These are phyloP conservation scores for Bombycilla garrulus DNA, from an alignment of 2,113 vertebrate genomes.

Conservation along the genomic window DNA sequence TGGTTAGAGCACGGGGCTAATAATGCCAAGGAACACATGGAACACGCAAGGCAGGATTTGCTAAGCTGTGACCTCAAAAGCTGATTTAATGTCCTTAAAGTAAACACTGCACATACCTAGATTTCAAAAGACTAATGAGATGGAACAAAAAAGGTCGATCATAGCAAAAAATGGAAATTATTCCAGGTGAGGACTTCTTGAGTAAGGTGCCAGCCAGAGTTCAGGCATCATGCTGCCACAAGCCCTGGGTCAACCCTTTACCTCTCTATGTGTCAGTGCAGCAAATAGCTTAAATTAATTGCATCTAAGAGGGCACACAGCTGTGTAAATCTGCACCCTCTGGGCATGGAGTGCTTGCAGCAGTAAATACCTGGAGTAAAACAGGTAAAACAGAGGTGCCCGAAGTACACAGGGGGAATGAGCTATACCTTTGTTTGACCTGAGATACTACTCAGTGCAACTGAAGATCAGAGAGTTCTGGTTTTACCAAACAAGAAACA, in stretches of 20 bases:
- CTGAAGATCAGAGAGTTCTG: not conserved
- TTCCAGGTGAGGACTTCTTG: not conserved
- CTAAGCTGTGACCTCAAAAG: not conserved
- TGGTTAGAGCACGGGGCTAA: not conserved
- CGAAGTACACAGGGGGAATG: not conserved
- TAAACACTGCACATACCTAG: not conserved
- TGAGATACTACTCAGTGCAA: not conserved
- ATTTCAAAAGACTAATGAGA: not conserved
- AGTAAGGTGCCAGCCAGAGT: not conserved
- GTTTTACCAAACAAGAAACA: not conserved
- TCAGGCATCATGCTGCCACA: not conserved
- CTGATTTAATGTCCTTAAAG: not conserved
- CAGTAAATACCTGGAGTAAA: not conserved
- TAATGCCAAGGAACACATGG: not conserved
- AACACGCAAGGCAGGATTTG: not conserved
- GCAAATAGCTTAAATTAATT: not conserved
- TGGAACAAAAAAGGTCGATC: not conserved
- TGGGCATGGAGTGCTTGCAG: not conserved
- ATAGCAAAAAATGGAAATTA: not conserved
- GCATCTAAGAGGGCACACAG: not conserved
- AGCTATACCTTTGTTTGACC: not conserved
- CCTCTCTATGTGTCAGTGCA: not conserved
- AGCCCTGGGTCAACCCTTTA: not conserved
- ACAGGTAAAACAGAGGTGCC: not conserved
- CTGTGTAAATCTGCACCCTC: not conserved